A percentile compares a stretch with the other conserved stretches of the same genome.
phyloP scores from a whole-genome alignment of 1,140 invertebrate species.

The Drosophila orena region DNA sequence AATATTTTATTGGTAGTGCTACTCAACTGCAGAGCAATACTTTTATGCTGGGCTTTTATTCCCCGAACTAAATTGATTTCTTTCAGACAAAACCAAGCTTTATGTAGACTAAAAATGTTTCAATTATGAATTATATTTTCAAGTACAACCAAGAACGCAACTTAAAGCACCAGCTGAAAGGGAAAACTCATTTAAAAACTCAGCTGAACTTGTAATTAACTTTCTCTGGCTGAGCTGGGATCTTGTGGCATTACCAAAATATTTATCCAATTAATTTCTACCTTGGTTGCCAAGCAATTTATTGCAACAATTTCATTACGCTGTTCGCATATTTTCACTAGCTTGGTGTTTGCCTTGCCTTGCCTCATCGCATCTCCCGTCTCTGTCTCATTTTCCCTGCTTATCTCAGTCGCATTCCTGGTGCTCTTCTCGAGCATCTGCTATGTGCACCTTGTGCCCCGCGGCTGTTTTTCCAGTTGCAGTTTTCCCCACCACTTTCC shows the following conservation, averaged over 20 bases:
- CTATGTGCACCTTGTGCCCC: conserved; percentile 49
- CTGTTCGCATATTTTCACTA: conserved; percentile 54
- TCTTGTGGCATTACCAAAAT: conserved; percentile 66
- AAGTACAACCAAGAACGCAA: conserved; percentile 6
- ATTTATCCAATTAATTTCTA: conserved; percentile 79
- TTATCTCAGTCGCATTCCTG: conserved; percentile 30
- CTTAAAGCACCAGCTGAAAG: conserved; percentile 11
- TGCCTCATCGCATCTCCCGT: conserved; percentile 45
- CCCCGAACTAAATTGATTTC: neutral
- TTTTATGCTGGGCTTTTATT: neutral
- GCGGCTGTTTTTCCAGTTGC: conserved; percentile 77
- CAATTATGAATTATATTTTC: too few relatives aligned
- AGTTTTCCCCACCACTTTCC: conserved; percentile 44
- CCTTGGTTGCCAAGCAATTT: conserved; percentile 71
- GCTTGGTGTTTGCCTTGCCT: conserved; percentile 60
- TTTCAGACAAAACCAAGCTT: neutral
- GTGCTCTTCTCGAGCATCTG: conserved; percentile 1
- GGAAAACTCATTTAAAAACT: conserved; percentile 14
- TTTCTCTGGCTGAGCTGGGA: conserved; percentile 33
- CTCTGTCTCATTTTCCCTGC: conserved; percentile 67
- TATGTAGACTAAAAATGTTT: too few relatives aligned
- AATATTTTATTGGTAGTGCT: conserved; percentile 27
- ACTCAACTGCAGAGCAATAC: conserved; percentile 1
- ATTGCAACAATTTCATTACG: conserved; percentile 73
- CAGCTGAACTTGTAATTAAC: conserved; percentile 54